Evolutionary conservation across 1,140 invertebrate species (phyloP), one percentile per base, ranked within the genome.

Genomic region (Bombus confusus): DNA sequence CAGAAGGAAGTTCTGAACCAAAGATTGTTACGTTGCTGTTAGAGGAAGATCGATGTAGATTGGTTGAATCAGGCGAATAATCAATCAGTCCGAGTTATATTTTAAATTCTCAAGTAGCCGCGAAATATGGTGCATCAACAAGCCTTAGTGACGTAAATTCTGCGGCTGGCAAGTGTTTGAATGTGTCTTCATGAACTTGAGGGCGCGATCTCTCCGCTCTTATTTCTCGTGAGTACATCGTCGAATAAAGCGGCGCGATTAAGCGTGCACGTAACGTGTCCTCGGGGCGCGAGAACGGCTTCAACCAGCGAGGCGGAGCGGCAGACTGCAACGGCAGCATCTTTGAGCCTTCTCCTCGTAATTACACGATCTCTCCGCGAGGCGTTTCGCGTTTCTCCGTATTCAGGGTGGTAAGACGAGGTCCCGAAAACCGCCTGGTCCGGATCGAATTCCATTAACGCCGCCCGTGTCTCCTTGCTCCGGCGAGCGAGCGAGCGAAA

Each of bases 391-490:
- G 87, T 90, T 85, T 86, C 89, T 81, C 85, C 87, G 82, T 66
- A 71, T 87, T 78, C 80, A 18, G 71, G 64, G 73, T 71, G 78
- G 62, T 68, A 66, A 90, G 80, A 88, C 89, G 80, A 59, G 2
- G 47, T 76, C 78, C 82, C 81, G 69, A 79, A 83, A 88, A 88
- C 88, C 88, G 72, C 83, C 79, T 80, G 69, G 80, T 75, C 85
- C 86, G 88, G 91, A 88, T 92, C 91, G 90, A 90, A 91, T 91
- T 89, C 90, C 87, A 89, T 89, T 91, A 89, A 89, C 88, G 88
- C 78, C 87, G 76, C 64, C 41, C 59, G 52, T 47, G 57, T 41
- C 59, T 77, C 80, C 59, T 80, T 78, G 77, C 68, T 68, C 76
- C 69, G 13, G 15, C 75, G 71, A 66, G n/a, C 80, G 72, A 80